Conservation (phyloP, 1,140 invertebrate species). For the Pararge aegeria region DNA sequence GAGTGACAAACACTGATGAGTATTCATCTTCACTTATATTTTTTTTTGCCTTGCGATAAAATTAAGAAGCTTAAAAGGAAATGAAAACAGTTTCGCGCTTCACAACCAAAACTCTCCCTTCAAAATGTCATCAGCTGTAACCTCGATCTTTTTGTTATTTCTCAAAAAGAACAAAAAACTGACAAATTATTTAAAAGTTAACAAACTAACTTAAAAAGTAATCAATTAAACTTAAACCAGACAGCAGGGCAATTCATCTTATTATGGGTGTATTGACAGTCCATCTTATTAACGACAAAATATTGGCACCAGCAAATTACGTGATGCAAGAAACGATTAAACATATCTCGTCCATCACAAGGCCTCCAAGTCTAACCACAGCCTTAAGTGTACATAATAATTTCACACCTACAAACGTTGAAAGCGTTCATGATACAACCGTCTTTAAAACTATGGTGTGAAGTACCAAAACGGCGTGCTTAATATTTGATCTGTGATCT, state of each 20-base stretch:
- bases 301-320: conserved; percentile 17
- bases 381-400: conserved; percentile 9
- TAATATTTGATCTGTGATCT: neutral
- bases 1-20: too few relatives aligned
- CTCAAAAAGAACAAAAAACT: conserved; percentile 3
- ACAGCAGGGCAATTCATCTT: conserved; percentile 4
- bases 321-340: conserved; percentile 7
- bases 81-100: neutral
- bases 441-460: neutral
- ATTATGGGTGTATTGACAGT: conserved; percentile 1
- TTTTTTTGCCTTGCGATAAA: too few relatives aligned
- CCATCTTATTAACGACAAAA: conserved; percentile 18
- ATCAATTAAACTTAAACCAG: conserved; percentile 6
- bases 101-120: neutral
- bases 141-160: neutral
- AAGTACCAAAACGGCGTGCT: neutral
- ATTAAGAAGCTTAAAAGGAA: neutral
- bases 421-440: neutral
- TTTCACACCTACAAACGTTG: conserved; percentile 5
- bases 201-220: conserved; percentile 5
- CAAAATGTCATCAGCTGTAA: neutral
- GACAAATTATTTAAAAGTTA: conserved; percentile 4
- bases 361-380: neutral
- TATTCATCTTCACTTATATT: too few relatives aligned
- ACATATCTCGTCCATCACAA: conserved; percentile 7